Evolutionary conservation across 2,797 vertebrate genomes (phyloP), one percentile per base, ranked within the genome.

Genomic region (Premnoplex brunnescens): DNA sequence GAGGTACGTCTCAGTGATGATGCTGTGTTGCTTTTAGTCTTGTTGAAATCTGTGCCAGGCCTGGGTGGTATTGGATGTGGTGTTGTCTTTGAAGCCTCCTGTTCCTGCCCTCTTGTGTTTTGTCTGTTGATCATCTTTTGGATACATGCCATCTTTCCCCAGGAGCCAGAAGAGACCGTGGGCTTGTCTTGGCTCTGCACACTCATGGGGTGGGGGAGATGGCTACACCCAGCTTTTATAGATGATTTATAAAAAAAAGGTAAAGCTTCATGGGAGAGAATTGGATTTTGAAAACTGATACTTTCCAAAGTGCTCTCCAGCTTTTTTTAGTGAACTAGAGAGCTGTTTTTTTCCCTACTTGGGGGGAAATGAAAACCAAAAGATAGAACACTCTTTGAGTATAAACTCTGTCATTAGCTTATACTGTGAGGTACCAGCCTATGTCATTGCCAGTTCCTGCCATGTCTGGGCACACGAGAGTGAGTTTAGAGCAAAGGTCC

Each of bases 91-190:
- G 56, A 88, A 94, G n/a, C 48, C n/a, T 30, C 49, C 12, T 82
- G 24, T 39, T 93, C 19, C 52, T 93, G 9, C n/a, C 8, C 7
- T 80, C 9, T 48, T 58, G 17, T 67, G 30, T 85, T 78, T 51
- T 58, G 26, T 63, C 26, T 76, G 11, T 68, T 68, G 10, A 26
- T 67, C 3, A 1, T 51, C 28, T 49, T 83, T 67, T 0, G 10
- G 44, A 6, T 85, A 28, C 0, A 1, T 26, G 12, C 30, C 2
- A 0, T 51, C 34, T 62, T 56, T 43, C 10, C 20, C 11, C 7
- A 23, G 24, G 36, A 73, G 30, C 36, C 43, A 73, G 46, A 27
- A 19, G 43, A 92, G 39, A 51, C 51, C 5, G 7, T 0, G 9
- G 17, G 24, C 30, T 69, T 83, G 56, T 43, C 23, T 66, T 76